A percentile compares a stretch with the other conserved stretches of the same genome.
Evolutionary conservation across 2,888 invertebrate species (phyloP).

Genomic region (Cephus pulcher): DNA sequence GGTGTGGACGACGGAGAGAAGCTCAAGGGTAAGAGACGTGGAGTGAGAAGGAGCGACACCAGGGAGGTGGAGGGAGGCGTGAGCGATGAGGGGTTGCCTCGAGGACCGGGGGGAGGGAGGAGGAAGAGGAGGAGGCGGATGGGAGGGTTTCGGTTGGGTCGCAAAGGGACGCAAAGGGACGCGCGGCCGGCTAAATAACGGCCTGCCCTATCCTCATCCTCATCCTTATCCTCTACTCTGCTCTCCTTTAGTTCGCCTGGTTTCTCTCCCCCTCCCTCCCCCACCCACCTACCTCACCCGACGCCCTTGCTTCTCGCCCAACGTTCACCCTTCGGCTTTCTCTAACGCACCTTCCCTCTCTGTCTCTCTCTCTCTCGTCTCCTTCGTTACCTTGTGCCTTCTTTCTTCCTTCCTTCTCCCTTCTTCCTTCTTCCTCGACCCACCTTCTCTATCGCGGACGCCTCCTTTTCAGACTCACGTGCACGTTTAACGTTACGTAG

Average conservation of each 20-base stretch:
- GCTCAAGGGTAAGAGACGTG: conserved; percentile 16
- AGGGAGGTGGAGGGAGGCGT: conserved; percentile 10
- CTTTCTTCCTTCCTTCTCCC: conserved; percentile 4
- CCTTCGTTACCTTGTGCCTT: conserved; percentile 23
- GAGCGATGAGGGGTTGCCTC: conserved; percentile 28
- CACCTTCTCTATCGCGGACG: conserved; percentile 29
- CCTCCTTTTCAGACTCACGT: conserved; percentile 46
- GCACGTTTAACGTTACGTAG: conserved; percentile 38
- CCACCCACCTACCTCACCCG: conserved; percentile 14
- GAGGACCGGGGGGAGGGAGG: conserved; percentile 20
- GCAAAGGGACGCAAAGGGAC: conserved; percentile 53
- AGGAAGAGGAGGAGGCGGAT: conserved; percentile 20
- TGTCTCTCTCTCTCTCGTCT: too few relatives aligned
- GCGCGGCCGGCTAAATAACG: conserved; percentile 58
- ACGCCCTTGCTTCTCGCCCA: neutral
- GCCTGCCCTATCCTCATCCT: conserved; percentile 50
- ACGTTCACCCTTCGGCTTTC: conserved; percentile 10
- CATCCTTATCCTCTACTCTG: conserved; percentile 15
- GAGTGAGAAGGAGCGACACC: neutral
- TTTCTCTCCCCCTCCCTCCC: conserved; percentile 28
- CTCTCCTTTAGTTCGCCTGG: neutral
- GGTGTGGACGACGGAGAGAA: conserved; percentile 14
- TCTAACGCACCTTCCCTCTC: conserved; percentile 15
- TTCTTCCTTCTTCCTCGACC: conserved; percentile 17
- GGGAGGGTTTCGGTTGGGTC: conserved; percentile 49